Evolutionary conservation across 2,797 vertebrate genomes (phyloP), one percentile per base, ranked within the genome.

Genomic region (Sphenodon punctatus): DNA sequence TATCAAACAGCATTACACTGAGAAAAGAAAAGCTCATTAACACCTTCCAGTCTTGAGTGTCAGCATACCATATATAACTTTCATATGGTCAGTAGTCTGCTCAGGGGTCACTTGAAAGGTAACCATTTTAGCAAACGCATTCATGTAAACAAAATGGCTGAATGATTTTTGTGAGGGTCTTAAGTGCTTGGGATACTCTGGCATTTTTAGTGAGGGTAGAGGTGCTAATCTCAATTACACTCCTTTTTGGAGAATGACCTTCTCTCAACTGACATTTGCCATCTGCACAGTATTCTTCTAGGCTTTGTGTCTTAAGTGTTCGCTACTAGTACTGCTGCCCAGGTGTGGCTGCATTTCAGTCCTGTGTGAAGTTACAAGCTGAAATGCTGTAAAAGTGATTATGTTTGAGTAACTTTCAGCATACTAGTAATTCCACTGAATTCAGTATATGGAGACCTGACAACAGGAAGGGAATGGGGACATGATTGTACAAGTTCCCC

Each of bases 1-100:
- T 93, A 94, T 91, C 83, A 88, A 89, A 91, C 83, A 91, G 87
- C 83, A 90, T 84, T 88, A 86, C 71, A 56, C 80, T 74, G 67
- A 79, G 92, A 92, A 91, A 90, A 93, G 88, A 76, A 94, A 94
- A 91, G 88, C 88, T 93, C 89, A 93, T 86, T 88, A 89, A 93
- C 91, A 88, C 82, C 89, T 94, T 71, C 15, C 73, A 81, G 67
- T 81, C 80, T 91, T 13, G 67, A 94, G 89, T 92, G 75, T 80
- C 82, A 89, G 75, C 93, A 92, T 93, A 92, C 92, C 89, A 74
- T 85, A 78, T 93, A 80, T 38, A 74, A 74, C 84, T 91, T 80
- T 75, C 89, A 85, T 67, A 72, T 66, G 84, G 82, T 82, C 5
- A 22, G 61, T 38, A 80, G 83, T 55, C 68, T 86, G 75, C 73